A percentile compares a stretch with the other conserved stretches of the same genome.
These are phyloP conservation scores for Machimus rusticus DNA, from an alignment of 2,888 invertebrate species.

Conservation along the genomic window DNA sequence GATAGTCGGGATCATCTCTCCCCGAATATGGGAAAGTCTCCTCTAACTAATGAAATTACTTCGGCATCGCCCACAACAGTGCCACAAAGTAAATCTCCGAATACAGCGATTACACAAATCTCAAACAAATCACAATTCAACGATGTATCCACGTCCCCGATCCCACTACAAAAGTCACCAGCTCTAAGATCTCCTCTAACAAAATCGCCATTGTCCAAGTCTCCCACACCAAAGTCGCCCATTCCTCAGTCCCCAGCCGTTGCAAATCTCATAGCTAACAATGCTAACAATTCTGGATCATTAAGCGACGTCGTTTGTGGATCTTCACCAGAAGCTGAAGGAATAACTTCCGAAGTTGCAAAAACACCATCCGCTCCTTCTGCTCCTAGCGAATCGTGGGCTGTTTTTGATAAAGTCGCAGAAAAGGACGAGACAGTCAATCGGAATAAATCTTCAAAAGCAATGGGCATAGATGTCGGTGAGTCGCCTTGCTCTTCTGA, in stretches of 20 bases:
- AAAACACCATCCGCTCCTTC: conserved; percentile 46
- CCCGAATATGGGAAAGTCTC: conserved; percentile 52
- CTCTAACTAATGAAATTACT: conserved; percentile 44
- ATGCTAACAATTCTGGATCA: conserved; percentile 67
- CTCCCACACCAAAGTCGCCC: conserved; percentile 48
- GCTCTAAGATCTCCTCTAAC: conserved; percentile 51
- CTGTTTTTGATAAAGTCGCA: conserved; percentile 66
- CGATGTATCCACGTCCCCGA: conserved; percentile 62
- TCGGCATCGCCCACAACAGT: conserved; percentile 31
- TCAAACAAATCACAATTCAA: conserved; percentile 57
- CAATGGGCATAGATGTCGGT: conserved; percentile 54
- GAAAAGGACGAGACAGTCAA: not conserved
- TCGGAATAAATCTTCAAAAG: conserved; percentile 37
- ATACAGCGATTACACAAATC: conserved; percentile 39
- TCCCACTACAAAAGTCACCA: conserved; percentile 58
- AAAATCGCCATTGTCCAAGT: conserved; percentile 52
- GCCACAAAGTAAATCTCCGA: conserved; percentile 31
- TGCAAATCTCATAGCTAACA: conserved; percentile 60
- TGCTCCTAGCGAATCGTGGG: conserved; percentile 66
- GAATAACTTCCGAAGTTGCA: conserved; percentile 5
- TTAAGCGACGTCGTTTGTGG: conserved; percentile 71
- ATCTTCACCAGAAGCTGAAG: conserved; percentile 70
- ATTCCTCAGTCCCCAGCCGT: conserved; percentile 61
- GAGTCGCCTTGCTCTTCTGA: conserved; percentile 83
- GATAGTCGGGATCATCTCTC: conserved; percentile 62